These are phyloP conservation scores for Pycnomerus fuliginosus DNA, from an alignment of 2,888 invertebrate species.

Conservation along the genomic window DNA sequence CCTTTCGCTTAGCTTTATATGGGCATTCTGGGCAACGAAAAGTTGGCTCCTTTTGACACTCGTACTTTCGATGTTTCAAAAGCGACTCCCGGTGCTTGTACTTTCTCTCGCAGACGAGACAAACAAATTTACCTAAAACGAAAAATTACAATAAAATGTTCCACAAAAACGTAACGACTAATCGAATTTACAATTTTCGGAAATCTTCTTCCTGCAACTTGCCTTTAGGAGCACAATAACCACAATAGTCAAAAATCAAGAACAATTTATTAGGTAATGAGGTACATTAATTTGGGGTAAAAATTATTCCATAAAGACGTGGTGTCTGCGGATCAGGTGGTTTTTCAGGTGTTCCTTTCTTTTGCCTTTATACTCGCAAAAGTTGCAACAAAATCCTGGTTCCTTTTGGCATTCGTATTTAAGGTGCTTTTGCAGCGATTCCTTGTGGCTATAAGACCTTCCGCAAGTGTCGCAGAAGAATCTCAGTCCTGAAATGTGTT, in stretches of 20 bases:
- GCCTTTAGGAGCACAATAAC: too few species aligned
- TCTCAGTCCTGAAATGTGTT: too few species aligned
- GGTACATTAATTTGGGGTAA: too few species aligned
- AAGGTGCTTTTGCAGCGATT: slow-evolving; percentile 15
- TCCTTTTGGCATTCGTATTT: slow-evolving; percentile 36
- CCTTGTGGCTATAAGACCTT: slow-evolving; percentile 23
- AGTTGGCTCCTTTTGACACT: slow-evolving; percentile 36
- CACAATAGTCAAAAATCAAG: too few species aligned
- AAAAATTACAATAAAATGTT: background rate
- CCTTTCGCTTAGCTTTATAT: slow-evolving; percentile 42
- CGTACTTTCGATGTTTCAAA: slow-evolving; percentile 48
- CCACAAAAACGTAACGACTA: too few species aligned
- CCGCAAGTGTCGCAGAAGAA: slow-evolving; percentile 24
- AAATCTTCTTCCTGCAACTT: too few species aligned
- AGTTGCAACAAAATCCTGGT: slow-evolving; percentile 29
- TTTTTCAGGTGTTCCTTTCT: slow-evolving; percentile 10
- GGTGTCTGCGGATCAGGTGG: slow-evolving; percentile 2
- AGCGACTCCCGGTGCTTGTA: slow-evolving; percentile 69
- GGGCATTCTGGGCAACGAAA: slow-evolving; percentile 35
- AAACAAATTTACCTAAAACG: background rate
- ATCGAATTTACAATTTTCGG: too few species aligned
- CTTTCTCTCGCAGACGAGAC: slow-evolving; percentile 53
- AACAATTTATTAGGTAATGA: too few species aligned
- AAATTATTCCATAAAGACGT: too few species aligned
- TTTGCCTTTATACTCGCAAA: slow-evolving; percentile 21